Percentiles rank a stretch among this genome's conserved stretches.
phyloP scores from a whole-genome alignment of 2,888 invertebrate species.

The Chloroclystis v-ata region DNA sequence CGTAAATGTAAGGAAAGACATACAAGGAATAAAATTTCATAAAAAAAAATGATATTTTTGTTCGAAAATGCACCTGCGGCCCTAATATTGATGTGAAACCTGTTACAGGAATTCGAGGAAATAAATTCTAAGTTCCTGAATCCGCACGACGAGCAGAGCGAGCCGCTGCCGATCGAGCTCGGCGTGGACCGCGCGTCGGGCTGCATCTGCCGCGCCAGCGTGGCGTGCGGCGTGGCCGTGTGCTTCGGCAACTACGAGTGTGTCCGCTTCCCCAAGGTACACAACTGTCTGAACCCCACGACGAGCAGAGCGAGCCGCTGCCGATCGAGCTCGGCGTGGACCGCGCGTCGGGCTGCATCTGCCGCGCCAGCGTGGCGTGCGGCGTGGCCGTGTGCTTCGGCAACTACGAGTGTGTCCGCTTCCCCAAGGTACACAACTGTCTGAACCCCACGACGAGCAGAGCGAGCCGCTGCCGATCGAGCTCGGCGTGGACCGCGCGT shows the following conservation, averaged over 20 bases:
- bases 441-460: slow-evolving; percentile 42
- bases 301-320: slow-evolving; percentile 41
- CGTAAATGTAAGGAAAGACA: too few species aligned
- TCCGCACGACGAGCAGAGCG: slow-evolving; percentile 41
- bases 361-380: slow-evolving; percentile 54
- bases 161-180: slow-evolving; percentile 51
- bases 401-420: slow-evolving; percentile 65
- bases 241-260: slow-evolving; percentile 77
- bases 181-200: slow-evolving; percentile 61
- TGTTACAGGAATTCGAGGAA: slow-evolving; percentile 43
- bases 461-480: slow-evolving; percentile 50
- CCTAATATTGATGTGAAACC: too few species aligned
- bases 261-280: slow-evolving; percentile 67
- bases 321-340: slow-evolving; percentile 58
- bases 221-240: slow-evolving; percentile 49
- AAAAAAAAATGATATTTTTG: too few species aligned
- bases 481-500: slow-evolving; percentile 51
- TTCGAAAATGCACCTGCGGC: too few species aligned
- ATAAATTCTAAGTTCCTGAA: slow-evolving; percentile 43
- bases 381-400: slow-evolving; percentile 73
- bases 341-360: slow-evolving; percentile 67
- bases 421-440: slow-evolving; percentile 64
- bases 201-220: slow-evolving; percentile 70
- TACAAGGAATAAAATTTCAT: too few species aligned
- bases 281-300: slow-evolving; percentile 42